Base-by-base conservation (phyloP, 2,113 vertebrate genomes). In the Egretta garzetta region DNA sequence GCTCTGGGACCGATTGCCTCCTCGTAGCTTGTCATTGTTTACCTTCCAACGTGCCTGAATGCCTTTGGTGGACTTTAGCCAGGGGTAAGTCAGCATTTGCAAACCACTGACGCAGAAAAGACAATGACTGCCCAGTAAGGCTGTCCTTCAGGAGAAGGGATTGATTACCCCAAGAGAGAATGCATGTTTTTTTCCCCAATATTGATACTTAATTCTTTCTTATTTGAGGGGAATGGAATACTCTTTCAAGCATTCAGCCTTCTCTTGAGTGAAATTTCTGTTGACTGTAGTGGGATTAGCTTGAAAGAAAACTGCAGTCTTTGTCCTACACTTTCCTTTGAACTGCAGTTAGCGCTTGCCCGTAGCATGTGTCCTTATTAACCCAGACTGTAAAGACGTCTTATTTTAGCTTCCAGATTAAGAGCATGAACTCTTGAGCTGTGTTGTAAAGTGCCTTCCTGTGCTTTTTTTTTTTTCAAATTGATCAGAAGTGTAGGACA, bases 341-440 rank as follows among this genome's bases (percentile, higher is more conserved):
- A 75, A 22, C 63, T 83, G 13, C 27, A 53, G 52, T 66, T 73
- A 56, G 41, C 1, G 4, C 56, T 72, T 88, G 59, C 77, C 50
- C 2, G 13, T 58, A 64, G 59, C 67, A 53, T 60, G 74, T 83
- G 59, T 79, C 84, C 81, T 88, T 88, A 64, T 88, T 96, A 94
- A 95, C 81, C 56, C 94, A 96, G 88, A 49, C 90, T 70, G 80
- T 67, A 93, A 90, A 96, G 71, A 68, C 86, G 90, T 94, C 83
- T 91, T 95, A 88, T 90, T 96, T 96, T 95, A 97, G 92, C 80
- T 91, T 88, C 80, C 63, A 90, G 96, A 96, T 97, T 97, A 97
- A 86, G 68, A 93, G n/a, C 7, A 7, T 88, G 62, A 93, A 63
- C 77, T 95, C 84, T 59, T 91, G 64, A 82, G 45, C 90, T 83